A percentile compares a stretch with the other conserved stretches of the same genome.
Evolutionary conservation across 2,888 invertebrate species (phyloP).

Genomic region (Minunthozetes semirufus): DNA sequence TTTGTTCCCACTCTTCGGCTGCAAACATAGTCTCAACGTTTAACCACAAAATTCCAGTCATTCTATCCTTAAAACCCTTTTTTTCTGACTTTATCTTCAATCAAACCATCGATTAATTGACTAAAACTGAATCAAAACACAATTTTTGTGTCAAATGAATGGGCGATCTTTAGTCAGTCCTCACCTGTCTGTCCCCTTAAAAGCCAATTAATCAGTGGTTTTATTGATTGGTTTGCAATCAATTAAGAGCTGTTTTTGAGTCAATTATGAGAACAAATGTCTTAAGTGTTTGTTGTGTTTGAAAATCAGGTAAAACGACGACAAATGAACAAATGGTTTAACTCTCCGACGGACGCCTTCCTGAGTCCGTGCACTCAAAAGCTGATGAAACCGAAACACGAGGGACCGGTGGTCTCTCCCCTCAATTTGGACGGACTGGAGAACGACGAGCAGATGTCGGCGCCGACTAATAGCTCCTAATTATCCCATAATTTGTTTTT

Average conservation of each 20-base stretch:
- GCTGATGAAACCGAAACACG: conserved; percentile 14
- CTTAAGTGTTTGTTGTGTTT: not conserved
- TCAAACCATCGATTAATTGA: too few species aligned
- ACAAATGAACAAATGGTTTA: conserved; percentile 35
- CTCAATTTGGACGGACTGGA: not conserved
- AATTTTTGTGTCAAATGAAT: too few species aligned
- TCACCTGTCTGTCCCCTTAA: not conserved
- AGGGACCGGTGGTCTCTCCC: not conserved
- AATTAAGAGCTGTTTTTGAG: not conserved
- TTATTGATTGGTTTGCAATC: too few species aligned
- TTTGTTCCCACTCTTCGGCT: not conserved
- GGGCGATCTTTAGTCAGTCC: too few species aligned
- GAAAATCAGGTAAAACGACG: conserved; percentile 29
- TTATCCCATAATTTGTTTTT: not conserved
- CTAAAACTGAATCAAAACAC: too few species aligned
- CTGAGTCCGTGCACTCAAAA: conserved; percentile 34
- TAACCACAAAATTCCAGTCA: not conserved
- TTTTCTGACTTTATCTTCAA: too few species aligned
- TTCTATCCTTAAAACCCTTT: too few species aligned
- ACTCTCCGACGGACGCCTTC: conserved; percentile 34
- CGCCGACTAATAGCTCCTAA: too few species aligned
- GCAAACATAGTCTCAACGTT: not conserved
- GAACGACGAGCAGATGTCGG: not conserved
- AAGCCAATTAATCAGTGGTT: not conserved
- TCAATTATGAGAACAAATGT: not conserved